Conservation (phyloP, 2,888 invertebrate species). For the Tipula helvola region DNA sequence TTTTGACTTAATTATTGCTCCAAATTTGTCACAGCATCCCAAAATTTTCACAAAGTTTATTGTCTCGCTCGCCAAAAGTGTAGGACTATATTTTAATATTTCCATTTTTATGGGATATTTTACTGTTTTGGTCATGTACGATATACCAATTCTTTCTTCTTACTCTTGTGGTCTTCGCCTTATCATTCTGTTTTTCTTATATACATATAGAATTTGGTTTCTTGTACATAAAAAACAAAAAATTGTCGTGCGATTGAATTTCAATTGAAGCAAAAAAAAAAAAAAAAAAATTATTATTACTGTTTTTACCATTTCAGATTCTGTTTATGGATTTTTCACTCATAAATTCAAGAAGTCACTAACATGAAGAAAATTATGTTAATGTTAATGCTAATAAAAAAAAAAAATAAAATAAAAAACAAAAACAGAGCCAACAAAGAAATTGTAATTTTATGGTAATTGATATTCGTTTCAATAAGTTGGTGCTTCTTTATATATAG, state of each 20-base stretch:
- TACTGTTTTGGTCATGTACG: background rate
- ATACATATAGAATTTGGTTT: background rate
- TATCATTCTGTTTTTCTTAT: background rate
- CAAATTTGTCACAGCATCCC: background rate
- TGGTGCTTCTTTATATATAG: background rate
- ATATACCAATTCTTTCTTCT: background rate
- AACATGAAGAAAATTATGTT: background rate
- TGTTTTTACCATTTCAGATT: constrained; percentile 4
- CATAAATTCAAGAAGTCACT: constrained; percentile 4
- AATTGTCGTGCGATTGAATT: constrained; percentile 9
- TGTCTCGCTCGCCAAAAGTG: background rate
- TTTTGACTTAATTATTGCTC: background rate
- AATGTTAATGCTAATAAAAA: background rate
- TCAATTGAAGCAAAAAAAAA: background rate
- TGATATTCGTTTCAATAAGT: background rate
- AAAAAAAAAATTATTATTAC: background rate
- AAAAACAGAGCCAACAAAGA: background rate
- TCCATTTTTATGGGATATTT: background rate
- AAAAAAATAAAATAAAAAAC: background rate
- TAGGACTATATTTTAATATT: background rate
- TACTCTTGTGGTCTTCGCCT: background rate
- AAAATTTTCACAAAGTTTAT: background rate
- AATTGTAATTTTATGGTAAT: constrained; percentile 4
- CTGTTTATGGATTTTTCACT: constrained; percentile 4
- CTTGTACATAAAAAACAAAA: background rate